phyloP scores from a whole-genome alignment of 1,140 invertebrate genomes.

The Drosophila chauvacae region DNA sequence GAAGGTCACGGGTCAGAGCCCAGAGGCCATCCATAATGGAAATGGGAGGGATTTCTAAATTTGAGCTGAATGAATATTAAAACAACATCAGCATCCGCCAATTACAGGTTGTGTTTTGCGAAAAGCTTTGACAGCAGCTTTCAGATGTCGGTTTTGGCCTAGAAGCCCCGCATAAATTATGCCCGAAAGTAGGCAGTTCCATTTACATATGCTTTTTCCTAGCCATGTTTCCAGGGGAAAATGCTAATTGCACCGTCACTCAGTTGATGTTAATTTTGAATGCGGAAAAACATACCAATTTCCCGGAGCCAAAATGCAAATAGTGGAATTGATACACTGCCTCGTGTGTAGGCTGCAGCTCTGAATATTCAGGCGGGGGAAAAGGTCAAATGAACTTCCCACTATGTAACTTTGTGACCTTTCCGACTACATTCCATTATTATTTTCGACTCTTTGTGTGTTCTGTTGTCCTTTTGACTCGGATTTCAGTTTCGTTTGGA shows the following conservation, averaged over 20 bases:
- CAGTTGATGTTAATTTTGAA: slow-evolving; percentile 24
- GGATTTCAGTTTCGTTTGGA: background rate
- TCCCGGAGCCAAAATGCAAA: slow-evolving; percentile 5
- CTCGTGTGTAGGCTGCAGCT: background rate
- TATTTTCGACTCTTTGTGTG: background rate
- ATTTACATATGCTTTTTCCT: slow-evolving; percentile 42
- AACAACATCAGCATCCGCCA: slow-evolving; percentile 17
- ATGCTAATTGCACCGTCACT: slow-evolving; percentile 40
- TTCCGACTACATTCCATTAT: background rate
- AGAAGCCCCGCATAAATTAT: slow-evolving; percentile 38
- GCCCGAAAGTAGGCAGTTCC: slow-evolving; percentile 63
- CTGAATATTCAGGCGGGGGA: slow-evolving; percentile 13
- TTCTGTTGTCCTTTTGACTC: background rate
- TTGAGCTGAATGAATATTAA: slow-evolving; percentile 29
- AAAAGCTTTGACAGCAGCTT: slow-evolving; percentile 56
- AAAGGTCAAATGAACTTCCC: slow-evolving; percentile 18
- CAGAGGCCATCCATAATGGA: slow-evolving; percentile 7
- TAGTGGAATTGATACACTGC: background rate
- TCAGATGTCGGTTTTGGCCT: slow-evolving; percentile 28
- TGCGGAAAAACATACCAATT: background rate
- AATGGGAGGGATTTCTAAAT: slow-evolving; percentile 16
- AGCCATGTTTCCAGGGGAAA: slow-evolving; percentile 32
- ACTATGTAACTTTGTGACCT: background rate
- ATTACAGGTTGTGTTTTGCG: slow-evolving; percentile 11
- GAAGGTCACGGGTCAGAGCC: slow-evolving; percentile 8